Evolutionary conservation across 2,797 vertebrate genomes (phyloP).

Genomic region (Remorina albescens): DNA sequence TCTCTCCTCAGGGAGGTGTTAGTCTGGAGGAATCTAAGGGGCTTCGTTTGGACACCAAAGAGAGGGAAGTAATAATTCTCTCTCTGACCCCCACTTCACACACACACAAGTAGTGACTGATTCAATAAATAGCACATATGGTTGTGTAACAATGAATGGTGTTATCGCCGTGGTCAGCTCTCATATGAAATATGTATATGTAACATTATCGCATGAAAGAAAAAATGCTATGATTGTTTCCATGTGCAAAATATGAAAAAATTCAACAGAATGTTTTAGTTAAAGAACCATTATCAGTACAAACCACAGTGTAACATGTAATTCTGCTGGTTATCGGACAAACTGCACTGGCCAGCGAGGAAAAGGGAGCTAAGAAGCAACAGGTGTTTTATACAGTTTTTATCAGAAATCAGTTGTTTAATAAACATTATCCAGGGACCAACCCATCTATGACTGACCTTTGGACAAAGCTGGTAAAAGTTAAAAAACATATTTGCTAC

Average conservation of each 20-base stretch:
- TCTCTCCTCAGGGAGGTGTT: slow-evolving; percentile 72
- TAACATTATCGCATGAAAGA: slow-evolving; percentile 3
- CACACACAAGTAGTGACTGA: slow-evolving; percentile 23
- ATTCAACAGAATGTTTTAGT: not conserved
- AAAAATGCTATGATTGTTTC: not conserved
- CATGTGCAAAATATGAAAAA: no score
- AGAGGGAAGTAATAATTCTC: slow-evolving; percentile 70
- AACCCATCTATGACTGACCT: not conserved
- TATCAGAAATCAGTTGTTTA: not conserved
- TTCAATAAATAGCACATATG: no score
- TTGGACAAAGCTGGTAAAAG: not conserved
- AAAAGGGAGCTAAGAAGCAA: no score
- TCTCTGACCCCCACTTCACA: slow-evolving; percentile 12
- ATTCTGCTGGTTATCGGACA: not conserved
- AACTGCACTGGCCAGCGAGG: not conserved
- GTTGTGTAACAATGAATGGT: slow-evolving; percentile 38
- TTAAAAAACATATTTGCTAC: not conserved
- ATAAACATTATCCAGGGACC: not conserved
- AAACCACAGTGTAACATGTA: not conserved
- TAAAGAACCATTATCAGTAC: not conserved
- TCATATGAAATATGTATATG: slow-evolving; percentile 47
- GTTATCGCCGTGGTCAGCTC: slow-evolving; percentile 42
- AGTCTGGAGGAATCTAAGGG: slow-evolving; percentile 70
- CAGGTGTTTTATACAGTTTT: not conserved
- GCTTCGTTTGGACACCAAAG: slow-evolving; percentile 72